Evolutionary conservation across 2,888 invertebrate genomes (phyloP).

Genomic region (Xanthorhoe spadicearia): DNA sequence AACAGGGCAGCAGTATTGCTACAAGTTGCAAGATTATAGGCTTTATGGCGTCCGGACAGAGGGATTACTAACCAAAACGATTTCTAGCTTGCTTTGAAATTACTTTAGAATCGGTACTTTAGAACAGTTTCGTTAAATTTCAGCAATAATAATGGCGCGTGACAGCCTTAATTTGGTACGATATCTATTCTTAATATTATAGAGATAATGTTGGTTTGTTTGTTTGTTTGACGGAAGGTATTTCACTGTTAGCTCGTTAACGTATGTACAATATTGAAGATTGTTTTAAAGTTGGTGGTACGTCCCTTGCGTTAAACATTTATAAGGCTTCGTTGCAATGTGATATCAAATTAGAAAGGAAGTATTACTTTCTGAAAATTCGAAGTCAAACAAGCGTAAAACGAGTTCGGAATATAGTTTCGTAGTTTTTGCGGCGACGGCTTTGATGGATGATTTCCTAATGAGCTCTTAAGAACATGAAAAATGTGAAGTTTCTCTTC

Average conservation of each 20-base stretch:
- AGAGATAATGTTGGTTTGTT: too few relatives aligned
- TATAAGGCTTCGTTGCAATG: constrained; percentile 53
- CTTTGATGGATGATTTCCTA: constrained; percentile 15
- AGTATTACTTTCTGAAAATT: constrained; percentile 18
- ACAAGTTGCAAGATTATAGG: constrained; percentile 35
- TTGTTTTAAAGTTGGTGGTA: too few relatives aligned
- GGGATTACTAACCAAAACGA: too few relatives aligned
- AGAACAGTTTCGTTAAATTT: too few relatives aligned
- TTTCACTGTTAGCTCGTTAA: too few relatives aligned
- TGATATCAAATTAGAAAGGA: constrained; percentile 30
- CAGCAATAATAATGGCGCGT: too few relatives aligned
- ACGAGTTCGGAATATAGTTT: constrained; percentile 17
- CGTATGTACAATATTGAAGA: too few relatives aligned
- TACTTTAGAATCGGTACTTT: too few relatives aligned
- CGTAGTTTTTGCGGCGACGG: not conserved
- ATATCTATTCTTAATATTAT: too few relatives aligned
- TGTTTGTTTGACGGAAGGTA: too few relatives aligned
- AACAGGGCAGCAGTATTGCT: constrained; percentile 22
- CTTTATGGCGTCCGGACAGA: constrained; percentile 23
- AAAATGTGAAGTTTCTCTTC: constrained; percentile 4
- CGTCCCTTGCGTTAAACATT: constrained; percentile 43
- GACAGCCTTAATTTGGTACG: too few relatives aligned
- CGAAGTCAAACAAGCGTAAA: constrained; percentile 6
- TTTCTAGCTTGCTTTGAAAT: too few relatives aligned
- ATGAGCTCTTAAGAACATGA: constrained; percentile 5